Evolutionary conservation across 2,113 vertebrate genomes (phyloP), one percentile per base, ranked within the genome.

Genomic region (Apistogramma diplotaenia): DNA sequence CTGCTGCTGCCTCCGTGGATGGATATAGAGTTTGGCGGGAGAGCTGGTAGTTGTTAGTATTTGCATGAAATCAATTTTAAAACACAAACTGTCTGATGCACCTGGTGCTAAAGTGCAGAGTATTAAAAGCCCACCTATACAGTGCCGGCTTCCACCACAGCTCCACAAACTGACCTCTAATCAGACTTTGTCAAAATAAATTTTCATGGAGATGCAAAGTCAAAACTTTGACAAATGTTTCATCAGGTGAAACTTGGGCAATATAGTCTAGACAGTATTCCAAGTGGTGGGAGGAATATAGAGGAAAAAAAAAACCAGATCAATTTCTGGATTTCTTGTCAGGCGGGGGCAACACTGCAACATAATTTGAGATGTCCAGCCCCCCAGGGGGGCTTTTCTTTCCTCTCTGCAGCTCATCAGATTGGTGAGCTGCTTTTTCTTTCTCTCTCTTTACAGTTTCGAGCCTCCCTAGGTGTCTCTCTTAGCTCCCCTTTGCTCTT

Each of bases 241-340:
- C 21, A 74, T 60, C 31, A 81, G 19, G n/a, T 33, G 61, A 85
- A 57, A 37, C 57, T 72, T 65, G 11, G 21, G 53, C 75, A 27
- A 61, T 43, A 43, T 27, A 65, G 43, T 61, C 46, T 53, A 51
- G 65, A 46, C 76, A 72, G 70, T 15, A 77, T 76, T 82, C 49
- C 21, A 70, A 82, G 58, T 31, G 16, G 55, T 70, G 16, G 33
- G 18, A 70, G 78, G 21, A 78, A 86, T 82, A 67, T 23, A 4
- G 19, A 79, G 55, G 40, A 73, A 83, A 87, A 89, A 87, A 33
- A 83, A 87, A 89, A 87, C 7, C 77, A 79, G 61, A 92, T 89
- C 75, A 89, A 88, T 93, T 79, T 81, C 56, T 76, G 76, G 23
- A 84, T 92, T 88, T 91, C 85, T 43, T 37, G 73, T 74, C 79